Base-by-base conservation (phyloP, 2,797 vertebrate species). In the Salarias fasciatus region DNA sequence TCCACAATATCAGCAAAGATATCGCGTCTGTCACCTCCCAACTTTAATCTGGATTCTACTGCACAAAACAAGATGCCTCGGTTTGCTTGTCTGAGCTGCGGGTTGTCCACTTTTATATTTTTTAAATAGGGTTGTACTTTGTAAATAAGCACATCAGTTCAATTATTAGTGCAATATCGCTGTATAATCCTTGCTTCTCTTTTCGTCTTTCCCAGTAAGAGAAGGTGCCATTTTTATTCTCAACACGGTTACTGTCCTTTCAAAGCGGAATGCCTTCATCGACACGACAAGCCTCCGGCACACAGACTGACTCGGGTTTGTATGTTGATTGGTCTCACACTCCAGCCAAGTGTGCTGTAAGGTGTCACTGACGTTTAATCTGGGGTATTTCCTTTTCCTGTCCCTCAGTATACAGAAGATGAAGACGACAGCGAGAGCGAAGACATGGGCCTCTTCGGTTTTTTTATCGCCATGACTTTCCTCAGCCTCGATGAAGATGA, bases 211-310 rank as follows among this genome's bases (percentile, higher is more conserved):
- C 56, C 37, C 0, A 98, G 95, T 69, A 95, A 94, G 85, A 95
- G 92, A 82, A 89, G 67, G 13, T 98, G 97, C 84, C 86, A 62
- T 53, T 95, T 94, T 85, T 98, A 93, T 36, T 15, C 82, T 11
- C 86, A 60, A 49, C 85, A 76, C 0, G 89, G 94, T 54, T 82
- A 15, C 71, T 98, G 96, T 73, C 96, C 95, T 0, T 98, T 97
- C 82, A 93, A 92, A 69, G 90, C 91, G 0, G 95, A 96, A 59
- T 97, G 95, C 52, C 95, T 97, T 73, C 96, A 95, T 83, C 84
- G 88, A 30, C 94, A 96, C 10, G 91, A 94, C 56, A 65, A 89
- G 69, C 83, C 87, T 5, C 46, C 56, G 29, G 64, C 43, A n/a
- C 66, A 9, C 33, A 13, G 33, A 14, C 66, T 82, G 2, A 63